Evolutionary conservation across 2,113 vertebrate genomes (phyloP).

Genomic region (Phasianus colchicus): DNA sequence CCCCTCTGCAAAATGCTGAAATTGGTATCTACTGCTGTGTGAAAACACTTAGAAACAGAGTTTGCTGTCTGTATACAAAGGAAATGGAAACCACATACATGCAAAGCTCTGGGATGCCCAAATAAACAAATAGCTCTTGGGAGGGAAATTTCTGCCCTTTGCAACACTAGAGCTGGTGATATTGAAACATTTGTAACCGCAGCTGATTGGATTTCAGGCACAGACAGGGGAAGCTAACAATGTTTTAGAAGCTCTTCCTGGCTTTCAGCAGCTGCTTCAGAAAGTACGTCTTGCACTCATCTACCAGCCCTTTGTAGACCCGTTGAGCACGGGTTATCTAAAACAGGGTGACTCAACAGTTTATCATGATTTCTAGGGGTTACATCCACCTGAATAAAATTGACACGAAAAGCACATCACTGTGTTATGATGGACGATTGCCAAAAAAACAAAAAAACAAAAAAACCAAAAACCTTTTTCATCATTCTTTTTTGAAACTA

Average conservation of each 20-base stretch:
- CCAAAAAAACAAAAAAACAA: neutral
- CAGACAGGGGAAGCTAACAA: fast-evolving
- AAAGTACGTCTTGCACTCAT: neutral
- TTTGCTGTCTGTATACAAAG: neutral
- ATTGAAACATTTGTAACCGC: neutral
- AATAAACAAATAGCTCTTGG: neutral
- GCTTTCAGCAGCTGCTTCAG: neutral
- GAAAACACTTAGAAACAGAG: neutral
- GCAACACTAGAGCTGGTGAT: neutral
- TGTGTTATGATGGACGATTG: neutral
- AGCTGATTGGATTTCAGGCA: neutral
- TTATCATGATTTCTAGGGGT: neutral
- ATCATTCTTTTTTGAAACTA: neutral
- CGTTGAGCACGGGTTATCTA: neutral
- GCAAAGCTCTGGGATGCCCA: neutral
- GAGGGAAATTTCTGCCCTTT: neutral
- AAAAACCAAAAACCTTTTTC: no score
- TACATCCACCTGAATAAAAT: neutral
- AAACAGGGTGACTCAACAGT: neutral
- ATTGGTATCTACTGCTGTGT: neutral
- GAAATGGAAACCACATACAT: neutral
- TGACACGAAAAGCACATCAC: neutral
- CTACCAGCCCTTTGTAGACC: neutral
- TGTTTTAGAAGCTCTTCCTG: neutral
- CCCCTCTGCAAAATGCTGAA: neutral